Conservation (phyloP, 1,140 invertebrate genomes). For the Calephelis nemesis region DNA sequence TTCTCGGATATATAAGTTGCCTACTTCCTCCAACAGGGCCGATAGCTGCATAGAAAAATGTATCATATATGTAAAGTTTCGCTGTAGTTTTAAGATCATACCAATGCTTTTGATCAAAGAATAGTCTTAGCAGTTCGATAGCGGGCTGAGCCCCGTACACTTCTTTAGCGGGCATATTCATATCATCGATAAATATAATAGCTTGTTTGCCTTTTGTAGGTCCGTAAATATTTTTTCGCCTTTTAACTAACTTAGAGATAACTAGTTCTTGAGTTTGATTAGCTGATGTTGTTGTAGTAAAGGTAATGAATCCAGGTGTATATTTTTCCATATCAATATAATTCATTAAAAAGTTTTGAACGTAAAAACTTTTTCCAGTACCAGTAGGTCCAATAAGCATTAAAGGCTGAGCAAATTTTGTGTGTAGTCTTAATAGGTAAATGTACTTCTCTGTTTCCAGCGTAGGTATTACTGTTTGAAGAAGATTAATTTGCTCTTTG, state of each 20-base stretch:
- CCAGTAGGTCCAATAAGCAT: conserved; percentile 94
- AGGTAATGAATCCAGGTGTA: conserved; percentile 90
- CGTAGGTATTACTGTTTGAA: conserved; percentile 90
- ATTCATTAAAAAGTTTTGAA: conserved; percentile 92
- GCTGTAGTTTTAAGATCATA: conserved; percentile 93
- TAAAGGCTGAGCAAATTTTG: conserved; percentile 84
- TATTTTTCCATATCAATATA: conserved; percentile 86
- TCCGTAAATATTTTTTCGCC: conserved; percentile 89
- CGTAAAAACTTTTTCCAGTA: conserved; percentile 95
- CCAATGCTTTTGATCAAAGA: conserved; percentile 92
- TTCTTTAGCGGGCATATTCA: conserved; percentile 95
- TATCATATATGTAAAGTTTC: conserved; percentile 87
- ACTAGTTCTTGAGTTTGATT: conserved; percentile 93
- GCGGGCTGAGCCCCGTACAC: conserved; percentile 94
- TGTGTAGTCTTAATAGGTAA: conserved; percentile 84
- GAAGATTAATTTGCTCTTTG: conserved; percentile 83
- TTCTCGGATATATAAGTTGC: conserved; percentile 90
- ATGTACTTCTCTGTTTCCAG: conserved; percentile 90
- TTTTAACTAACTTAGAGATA: conserved; percentile 90
- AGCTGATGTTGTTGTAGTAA: conserved; percentile 92
- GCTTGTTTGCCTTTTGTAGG: conserved; percentile 87
- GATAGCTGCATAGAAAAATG: conserved; percentile 91
- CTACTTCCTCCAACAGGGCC: conserved; percentile 92
- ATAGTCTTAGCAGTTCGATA: conserved; percentile 93
- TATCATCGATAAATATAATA: conserved; percentile 94